Base-by-base conservation (phyloP, 1,140 invertebrate genomes). In the Nasonia longicornis region DNA sequence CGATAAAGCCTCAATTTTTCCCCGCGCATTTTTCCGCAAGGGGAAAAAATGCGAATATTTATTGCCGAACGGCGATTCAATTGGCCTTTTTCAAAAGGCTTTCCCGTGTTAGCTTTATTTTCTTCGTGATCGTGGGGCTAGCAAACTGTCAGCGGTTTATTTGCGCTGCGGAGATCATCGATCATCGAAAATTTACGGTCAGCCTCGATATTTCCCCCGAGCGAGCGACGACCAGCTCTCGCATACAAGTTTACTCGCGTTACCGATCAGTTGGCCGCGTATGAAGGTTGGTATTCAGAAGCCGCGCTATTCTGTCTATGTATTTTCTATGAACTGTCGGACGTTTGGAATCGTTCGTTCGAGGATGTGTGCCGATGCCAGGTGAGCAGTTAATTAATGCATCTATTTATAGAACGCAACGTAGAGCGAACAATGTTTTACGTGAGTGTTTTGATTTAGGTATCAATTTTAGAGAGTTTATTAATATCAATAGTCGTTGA, bases 91-190 rank as follows among this genome's bases (percentile, higher is more conserved):
- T 22, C 42, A 48, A 73, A 52, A 38, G 3, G 71, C 38, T 73
- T 73, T 73, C n/a, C 38, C 8, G 26, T 8, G 10, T 29, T 26
- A 48, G 12, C 48, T 74, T 74, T 74, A 74, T 74, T 74, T 63
- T 63, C 72, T 63, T 58, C 29, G 45, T 52, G 16, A 74, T 74
- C 29, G 52, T 16, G 48, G 22, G 52, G 8, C 1, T 74, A n/a
- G 72, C 42, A 48, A 58, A 74, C 72, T 74, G 72, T 74, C 48
- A 74, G 48, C 72, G 48, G 11, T 74, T 74, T 74, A 74, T 74
- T 74, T 74, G 72, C 48, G 3, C 14, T 20, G 72, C 48, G n/a
- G 45, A 74, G 72, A 74, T 74, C 72, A 74, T 74, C 72, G 72
- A 74, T 74, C 72, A 74, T 74, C 48, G 45, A 74, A 74, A 74